Conservation (phyloP, 1,140 invertebrate species). For the Andrena cerasifolii region DNA sequence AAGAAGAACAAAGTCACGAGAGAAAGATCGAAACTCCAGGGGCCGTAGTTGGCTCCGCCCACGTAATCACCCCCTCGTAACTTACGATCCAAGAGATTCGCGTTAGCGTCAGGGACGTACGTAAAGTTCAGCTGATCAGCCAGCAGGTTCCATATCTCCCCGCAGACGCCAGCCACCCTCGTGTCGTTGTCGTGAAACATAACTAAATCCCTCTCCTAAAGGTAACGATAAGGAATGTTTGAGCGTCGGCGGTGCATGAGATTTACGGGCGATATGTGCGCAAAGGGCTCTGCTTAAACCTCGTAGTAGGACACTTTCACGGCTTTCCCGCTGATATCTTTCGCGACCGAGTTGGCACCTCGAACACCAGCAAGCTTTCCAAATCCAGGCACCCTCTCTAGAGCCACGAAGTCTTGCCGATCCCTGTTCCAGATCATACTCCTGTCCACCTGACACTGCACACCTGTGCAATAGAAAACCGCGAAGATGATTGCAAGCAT, state of each 20-base stretch:
- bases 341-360: background rate
- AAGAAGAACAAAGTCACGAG: no score
- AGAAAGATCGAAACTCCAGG: no score
- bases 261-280: slow-evolving; percentile 82
- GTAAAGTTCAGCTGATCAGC: slow-evolving; percentile 55
- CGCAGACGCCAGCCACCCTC: slow-evolving; percentile 35
- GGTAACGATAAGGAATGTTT: slow-evolving; percentile 79
- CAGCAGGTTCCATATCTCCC: slow-evolving; percentile 46
- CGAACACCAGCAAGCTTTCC: background rate
- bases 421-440: slow-evolving; percentile 53
- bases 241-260: slow-evolving; percentile 83
- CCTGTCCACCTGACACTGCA: background rate
- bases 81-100: background rate
- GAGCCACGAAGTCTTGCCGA: slow-evolving; percentile 32
- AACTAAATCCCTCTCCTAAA: slow-evolving; percentile 45
- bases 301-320: slow-evolving; percentile 47
- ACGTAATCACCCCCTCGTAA: no score
- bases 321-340: slow-evolving; percentile 55
- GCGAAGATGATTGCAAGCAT: background rate
- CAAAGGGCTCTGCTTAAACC: slow-evolving; percentile 64
- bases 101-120: slow-evolving; percentile 16
- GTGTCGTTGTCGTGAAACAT: slow-evolving; percentile 55
- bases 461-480: background rate
- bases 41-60: no score
- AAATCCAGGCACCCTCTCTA: slow-evolving; percentile 37